Evolutionary conservation across 2,888 invertebrate genomes (phyloP), one percentile per base, ranked within the genome.

Genomic region (Netelia fuscicornis): DNA sequence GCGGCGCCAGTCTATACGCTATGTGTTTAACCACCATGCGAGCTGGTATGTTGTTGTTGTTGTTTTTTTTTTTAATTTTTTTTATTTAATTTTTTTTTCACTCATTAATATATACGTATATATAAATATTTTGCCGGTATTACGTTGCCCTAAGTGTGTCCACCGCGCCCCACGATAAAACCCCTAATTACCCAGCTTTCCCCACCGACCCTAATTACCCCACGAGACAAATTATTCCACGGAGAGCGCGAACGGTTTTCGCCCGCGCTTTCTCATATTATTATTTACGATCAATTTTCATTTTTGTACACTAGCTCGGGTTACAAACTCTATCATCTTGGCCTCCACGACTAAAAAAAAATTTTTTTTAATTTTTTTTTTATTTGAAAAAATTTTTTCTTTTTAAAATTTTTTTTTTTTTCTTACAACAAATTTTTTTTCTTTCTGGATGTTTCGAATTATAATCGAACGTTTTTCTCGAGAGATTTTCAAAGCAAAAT

Each of bases 141-240:
- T 83, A 83, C 75, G 79, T 85, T 84, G 68, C 76, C 65, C 30
- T 42, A 72, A 80, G 79, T 84, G 67, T 81, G 83, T 86, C 81
- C 85, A 83, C 81, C 77, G 86, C 81, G 72, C 77, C 81, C 85
- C 67, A 60, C 84, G 83, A 81, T 84, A 87, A 75, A 84, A 86
- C 72, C 86, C 85, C 85, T 88, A 85, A 87, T 88, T 87, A 86
- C 76, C 64, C 80, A 77, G 71, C 82, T 79, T 83, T 83, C 84
- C 86, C 77, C 80, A 76, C 79, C 64, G 71, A 62, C 72, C 82
- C 82, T 83, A 87, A 88, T 88, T 86, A 86, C 78, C 71, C 79
- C 76, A 0, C 3, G 30, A 30, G 30, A 84, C 81, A 84, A 86
- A 88, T 87, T 88, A 85, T 87, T 87, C 78, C 65, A 84, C 30